These are phyloP conservation scores for Achatina immaculata DNA, from an alignment of 1,140 invertebrate species.

Conservation along the genomic window DNA sequence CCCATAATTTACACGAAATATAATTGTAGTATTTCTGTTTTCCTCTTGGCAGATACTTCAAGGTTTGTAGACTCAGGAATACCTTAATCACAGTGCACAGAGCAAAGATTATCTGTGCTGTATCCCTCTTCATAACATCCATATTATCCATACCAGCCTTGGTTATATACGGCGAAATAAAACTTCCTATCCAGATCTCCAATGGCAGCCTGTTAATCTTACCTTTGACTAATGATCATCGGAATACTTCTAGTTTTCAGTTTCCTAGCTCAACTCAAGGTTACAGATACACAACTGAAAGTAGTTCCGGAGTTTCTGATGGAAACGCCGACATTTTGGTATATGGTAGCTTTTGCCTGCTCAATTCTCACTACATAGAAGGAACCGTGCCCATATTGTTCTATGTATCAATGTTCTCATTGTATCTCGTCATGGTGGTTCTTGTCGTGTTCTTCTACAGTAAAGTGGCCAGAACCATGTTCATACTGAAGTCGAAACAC, in stretches of 20 bases:
- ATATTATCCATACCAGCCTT: slow-evolving; percentile 51
- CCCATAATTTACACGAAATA: no score
- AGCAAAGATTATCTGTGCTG: slow-evolving; percentile 47
- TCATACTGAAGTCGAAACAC: slow-evolving; percentile 21
- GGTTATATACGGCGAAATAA: slow-evolving; percentile 52
- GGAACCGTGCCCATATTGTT: slow-evolving; percentile 29
- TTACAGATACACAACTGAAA: not conserved
- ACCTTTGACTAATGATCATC: not conserved
- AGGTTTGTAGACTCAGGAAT: slow-evolving; percentile 54
- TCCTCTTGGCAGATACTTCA: slow-evolving; percentile 55
- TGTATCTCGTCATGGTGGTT: slow-evolving; percentile 34
- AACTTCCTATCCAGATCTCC: slow-evolving; percentile 26
- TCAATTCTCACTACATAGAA: slow-evolving; percentile 29
- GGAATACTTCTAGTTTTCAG: not conserved
- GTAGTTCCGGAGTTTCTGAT: not conserved
- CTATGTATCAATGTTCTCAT: slow-evolving; percentile 28
- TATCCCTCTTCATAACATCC: slow-evolving; percentile 42
- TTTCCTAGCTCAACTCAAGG: not conserved
- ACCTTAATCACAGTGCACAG: slow-evolving; percentile 43
- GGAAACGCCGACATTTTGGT: not conserved
- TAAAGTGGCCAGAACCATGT: slow-evolving; percentile 31
- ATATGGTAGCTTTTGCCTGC: slow-evolving; percentile 36
- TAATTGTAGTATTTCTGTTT: no score
- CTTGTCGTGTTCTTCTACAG: slow-evolving; percentile 41
- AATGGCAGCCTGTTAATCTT: not conserved